Conservation (phyloP, 2,888 invertebrate species). For the Patella ulyssiponensis region DNA sequence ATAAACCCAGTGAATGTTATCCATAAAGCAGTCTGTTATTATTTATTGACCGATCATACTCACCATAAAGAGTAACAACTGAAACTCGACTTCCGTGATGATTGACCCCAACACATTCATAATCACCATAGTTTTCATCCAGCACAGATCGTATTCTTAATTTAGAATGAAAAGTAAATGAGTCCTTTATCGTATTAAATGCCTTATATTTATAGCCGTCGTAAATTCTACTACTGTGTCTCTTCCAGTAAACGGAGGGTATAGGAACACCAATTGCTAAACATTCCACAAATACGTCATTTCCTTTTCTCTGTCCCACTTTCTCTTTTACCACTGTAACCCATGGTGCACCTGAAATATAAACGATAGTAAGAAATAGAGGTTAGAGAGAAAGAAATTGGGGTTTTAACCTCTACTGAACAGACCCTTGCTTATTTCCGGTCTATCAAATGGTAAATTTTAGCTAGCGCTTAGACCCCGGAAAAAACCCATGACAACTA, state of each 20-base stretch:
- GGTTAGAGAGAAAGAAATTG: no score
- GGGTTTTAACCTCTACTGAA: no score
- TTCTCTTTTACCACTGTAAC: constrained; percentile 10
- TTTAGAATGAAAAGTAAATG: constrained; percentile 11
- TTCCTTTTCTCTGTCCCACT: constrained; percentile 32
- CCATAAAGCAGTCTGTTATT: no score
- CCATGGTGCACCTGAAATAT: constrained; percentile 21
- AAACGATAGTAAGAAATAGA: not conserved
- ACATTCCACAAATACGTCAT: constrained; percentile 40
- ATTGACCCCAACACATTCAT: constrained; percentile 27
- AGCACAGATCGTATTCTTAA: constrained; percentile 19
- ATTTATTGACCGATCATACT: not conserved
- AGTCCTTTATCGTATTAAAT: not conserved
- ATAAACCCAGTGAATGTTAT: no score
- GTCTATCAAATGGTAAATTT: no score
- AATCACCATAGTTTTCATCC: constrained; percentile 19
- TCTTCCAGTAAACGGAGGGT: constrained; percentile 34
- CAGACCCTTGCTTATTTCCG: no score
- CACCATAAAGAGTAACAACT: constrained; percentile 19
- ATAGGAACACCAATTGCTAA: constrained; percentile 36
- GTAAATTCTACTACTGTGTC: constrained; percentile 14
- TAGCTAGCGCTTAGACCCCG: no score
- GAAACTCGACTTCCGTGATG: constrained; percentile 9
- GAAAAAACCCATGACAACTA: no score
- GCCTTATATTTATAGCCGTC: constrained; percentile 35